phyloP scores from a whole-genome alignment of 2,888 invertebrate genomes.

The Drosophila falleni region DNA sequence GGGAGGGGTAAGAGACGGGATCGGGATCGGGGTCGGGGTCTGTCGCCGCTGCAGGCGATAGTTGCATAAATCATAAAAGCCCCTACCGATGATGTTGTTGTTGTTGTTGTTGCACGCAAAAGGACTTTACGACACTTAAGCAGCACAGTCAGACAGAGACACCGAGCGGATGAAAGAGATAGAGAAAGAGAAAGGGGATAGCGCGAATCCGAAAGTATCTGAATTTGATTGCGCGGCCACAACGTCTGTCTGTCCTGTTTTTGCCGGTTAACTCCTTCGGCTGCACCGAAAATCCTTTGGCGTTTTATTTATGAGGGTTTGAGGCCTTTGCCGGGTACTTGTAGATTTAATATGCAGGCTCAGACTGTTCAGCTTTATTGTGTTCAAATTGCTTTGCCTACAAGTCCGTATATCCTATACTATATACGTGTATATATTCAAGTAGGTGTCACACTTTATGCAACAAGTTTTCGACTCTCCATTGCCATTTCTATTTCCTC shows the following conservation, averaged over 20 bases:
- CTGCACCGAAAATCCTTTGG: constrained; percentile 41
- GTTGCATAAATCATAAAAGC: constrained; percentile 82
- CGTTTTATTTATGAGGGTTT: constrained; percentile 70
- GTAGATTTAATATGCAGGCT: constrained; percentile 59
- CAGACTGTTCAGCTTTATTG: constrained; percentile 49
- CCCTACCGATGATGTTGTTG: constrained; percentile 31
- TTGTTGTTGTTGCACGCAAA: constrained; percentile 50
- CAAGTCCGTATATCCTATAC: background rate
- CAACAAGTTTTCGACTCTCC: constrained; percentile 42
- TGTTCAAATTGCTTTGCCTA: constrained; percentile 55
- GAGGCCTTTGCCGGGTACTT: constrained; percentile 36
- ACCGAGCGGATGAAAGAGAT: background rate
- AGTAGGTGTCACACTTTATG: constrained; percentile 32
- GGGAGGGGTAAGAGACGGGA: background rate
- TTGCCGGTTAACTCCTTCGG: constrained; percentile 45
- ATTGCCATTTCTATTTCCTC: background rate
- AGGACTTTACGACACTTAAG: constrained; percentile 82
- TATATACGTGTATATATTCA: background rate
- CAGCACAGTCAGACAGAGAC: constrained; percentile 33
- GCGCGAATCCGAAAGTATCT: constrained; percentile 63
- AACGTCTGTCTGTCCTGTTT: constrained; percentile 30
- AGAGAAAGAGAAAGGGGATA: no score
- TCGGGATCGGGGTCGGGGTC: constrained; percentile 3
- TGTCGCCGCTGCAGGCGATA: constrained; percentile 74
- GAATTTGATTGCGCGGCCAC: constrained; percentile 82